Evolutionary conservation across 2,113 vertebrate genomes (phyloP).

Genomic region (Pipra filicauda): DNA sequence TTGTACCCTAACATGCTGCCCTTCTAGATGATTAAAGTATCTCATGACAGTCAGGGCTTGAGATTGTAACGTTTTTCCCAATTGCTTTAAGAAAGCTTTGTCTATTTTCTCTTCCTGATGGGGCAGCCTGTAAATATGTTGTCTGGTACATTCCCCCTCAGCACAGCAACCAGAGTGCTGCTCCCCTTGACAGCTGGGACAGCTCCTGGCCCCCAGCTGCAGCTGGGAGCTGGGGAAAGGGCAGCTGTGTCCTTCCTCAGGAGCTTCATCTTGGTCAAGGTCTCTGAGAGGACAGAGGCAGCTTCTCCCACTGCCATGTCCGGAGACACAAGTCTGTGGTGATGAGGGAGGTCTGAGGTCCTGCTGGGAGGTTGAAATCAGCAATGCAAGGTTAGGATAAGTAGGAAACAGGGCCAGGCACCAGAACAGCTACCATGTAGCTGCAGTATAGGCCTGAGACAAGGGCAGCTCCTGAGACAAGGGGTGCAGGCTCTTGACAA

Average conservation of each 20-base stretch:
- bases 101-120: not conserved
- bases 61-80: not conserved
- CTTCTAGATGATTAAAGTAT: not conserved
- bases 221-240: not conserved
- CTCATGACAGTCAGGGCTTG: not conserved
- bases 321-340: not conserved
- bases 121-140: not conserved
- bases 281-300: not conserved
- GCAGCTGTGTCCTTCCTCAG: not conserved
- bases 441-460: not conserved
- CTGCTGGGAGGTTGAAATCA: not conserved
- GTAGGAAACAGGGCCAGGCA: not conserved
- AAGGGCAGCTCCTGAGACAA: not conserved
- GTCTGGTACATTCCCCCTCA: not conserved
- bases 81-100: not conserved
- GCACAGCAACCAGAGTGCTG: not conserved
- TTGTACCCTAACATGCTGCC: not conserved
- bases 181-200: not conserved
- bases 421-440: not conserved
- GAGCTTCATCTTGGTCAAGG: not conserved
- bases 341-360: not conserved
- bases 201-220: not conserved
- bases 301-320: not conserved
- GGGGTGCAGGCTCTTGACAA: not conserved
- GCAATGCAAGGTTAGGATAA: not conserved